Percentiles rank a stretch among this genome's conserved stretches.
phyloP scores from a whole-genome alignment of 2,797 vertebrate genomes.

The Molossus molossus region DNA sequence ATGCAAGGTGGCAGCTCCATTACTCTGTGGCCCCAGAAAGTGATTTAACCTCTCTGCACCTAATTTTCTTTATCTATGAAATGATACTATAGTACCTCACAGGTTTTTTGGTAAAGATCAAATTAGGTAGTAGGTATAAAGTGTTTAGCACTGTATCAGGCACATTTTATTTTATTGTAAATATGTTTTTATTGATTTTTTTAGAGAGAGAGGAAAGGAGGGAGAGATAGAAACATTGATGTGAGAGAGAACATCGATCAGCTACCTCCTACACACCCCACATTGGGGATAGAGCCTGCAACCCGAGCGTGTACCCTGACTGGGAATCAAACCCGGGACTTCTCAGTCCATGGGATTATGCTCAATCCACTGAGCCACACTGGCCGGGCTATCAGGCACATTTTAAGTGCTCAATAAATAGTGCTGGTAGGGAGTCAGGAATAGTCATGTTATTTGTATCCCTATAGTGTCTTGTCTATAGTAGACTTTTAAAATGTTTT shows the following conservation, averaged over 20 bases:
- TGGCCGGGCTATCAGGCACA: neutral
- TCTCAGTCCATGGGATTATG: too few relatives aligned
- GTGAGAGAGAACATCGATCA: too few relatives aligned
- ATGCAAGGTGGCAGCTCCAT: neutral
- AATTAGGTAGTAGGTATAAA: slow-evolving; percentile 24
- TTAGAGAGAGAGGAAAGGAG: too few relatives aligned
- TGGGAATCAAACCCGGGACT: too few relatives aligned
- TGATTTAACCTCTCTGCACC: slow-evolving; percentile 29
- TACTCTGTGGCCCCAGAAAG: neutral
- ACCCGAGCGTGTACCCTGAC: too few relatives aligned
- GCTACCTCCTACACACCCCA: too few relatives aligned
- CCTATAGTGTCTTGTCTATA: neutral
- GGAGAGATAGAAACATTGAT: too few relatives aligned
- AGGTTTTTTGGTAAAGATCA: slow-evolving; percentile 57
- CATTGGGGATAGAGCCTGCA: too few relatives aligned
- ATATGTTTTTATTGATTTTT: too few relatives aligned
- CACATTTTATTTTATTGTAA: neutral
- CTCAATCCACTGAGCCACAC: too few relatives aligned
- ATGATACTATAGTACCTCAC: neutral
- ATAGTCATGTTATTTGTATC: neutral
- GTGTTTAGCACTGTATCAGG: slow-evolving; percentile 25
- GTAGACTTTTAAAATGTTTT: slow-evolving; percentile 57
- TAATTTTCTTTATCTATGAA: slow-evolving; percentile 52
- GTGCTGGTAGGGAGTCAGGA: neutral
- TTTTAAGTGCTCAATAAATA: slow-evolving; percentile 37